Conservation (phyloP, 2,113 vertebrate species). For the Heteronetta atricapilla region DNA sequence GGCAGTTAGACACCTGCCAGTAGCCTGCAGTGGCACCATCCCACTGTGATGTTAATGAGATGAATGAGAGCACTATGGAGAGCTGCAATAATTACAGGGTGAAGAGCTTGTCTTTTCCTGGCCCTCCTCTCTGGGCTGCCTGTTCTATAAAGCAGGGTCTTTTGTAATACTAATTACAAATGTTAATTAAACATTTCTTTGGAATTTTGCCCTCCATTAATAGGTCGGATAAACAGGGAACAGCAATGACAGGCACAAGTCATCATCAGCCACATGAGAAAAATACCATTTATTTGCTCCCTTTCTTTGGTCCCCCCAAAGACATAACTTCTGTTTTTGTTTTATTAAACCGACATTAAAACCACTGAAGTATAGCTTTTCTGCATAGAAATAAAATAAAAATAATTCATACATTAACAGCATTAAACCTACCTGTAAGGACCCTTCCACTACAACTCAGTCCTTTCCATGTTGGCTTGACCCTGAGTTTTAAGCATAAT, state of each 20-base stretch:
- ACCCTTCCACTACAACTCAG: not conserved
- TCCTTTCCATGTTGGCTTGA: not conserved
- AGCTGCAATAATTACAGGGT: conserved; percentile 75
- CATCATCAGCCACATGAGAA: conserved; percentile 40
- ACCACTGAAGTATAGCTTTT: not conserved
- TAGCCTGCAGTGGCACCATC: conserved; percentile 65
- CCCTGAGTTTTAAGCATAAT: not conserved
- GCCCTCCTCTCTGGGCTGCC: conserved; percentile 64
- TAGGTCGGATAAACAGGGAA: conserved; percentile 76
- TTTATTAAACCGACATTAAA: conserved; percentile 20
- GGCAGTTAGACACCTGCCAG: conserved; percentile 69
- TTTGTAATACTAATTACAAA: conserved; percentile 77
- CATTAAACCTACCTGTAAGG: not conserved
- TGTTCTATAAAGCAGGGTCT: conserved; percentile 65
- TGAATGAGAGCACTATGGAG: conserved; percentile 65
- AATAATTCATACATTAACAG: not conserved
- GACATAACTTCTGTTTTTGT: not conserved
- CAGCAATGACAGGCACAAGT: conserved; percentile 51
- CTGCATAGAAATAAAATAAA: not conserved
- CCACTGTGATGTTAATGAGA: conserved; percentile 82
- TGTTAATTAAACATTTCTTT: conserved; percentile 82
- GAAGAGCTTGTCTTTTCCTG: conserved; percentile 74
- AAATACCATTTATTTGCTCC: conserved; percentile 59
- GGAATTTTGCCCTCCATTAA: conserved; percentile 74
- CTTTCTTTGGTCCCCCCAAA: conserved; percentile 22